Evolutionary conservation across 2,797 vertebrate genomes (phyloP).

Genomic region (Alfaro cultratus): DNA sequence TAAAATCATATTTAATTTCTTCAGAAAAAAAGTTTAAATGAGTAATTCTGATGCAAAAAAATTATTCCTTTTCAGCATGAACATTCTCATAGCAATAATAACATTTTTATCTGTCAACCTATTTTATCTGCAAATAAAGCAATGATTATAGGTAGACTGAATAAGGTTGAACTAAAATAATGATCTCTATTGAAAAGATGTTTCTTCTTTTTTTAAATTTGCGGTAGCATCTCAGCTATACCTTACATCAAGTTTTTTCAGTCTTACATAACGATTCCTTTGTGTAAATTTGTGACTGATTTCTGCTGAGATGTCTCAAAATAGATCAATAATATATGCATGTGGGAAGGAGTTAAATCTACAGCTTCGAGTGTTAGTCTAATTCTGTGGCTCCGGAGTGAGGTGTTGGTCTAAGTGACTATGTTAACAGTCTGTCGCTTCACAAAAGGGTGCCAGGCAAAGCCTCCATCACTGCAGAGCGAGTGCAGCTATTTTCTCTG

Average conservation of each 20-base stretch:
- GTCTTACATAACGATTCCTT: conserved; percentile 24
- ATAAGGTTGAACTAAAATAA: neutral
- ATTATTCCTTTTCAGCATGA: neutral
- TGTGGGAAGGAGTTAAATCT: conserved; percentile 42
- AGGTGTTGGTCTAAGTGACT: conserved; percentile 66
- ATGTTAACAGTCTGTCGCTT: conserved; percentile 63
- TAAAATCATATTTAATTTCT: neutral
- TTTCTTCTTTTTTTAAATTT: neutral
- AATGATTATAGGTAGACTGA: neutral
- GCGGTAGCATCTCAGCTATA: neutral
- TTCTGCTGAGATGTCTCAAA: conserved; percentile 26
- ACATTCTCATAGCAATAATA: neutral
- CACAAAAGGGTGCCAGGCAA: conserved; percentile 48
- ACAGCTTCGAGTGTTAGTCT: conserved; percentile 57
- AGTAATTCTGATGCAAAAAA: neutral
- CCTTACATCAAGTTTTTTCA: conserved; percentile 11
- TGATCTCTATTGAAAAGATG: neutral
- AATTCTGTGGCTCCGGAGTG: conserved; percentile 52
- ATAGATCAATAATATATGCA: conserved; percentile 43
- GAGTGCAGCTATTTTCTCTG: conserved; percentile 31
- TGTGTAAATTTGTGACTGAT: neutral
- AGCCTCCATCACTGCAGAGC: conserved; percentile 28
- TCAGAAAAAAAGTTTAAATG: neutral
- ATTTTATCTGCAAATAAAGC: neutral
- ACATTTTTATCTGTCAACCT: neutral